Conservation (phyloP, 1,140 invertebrate genomes). For the Cydia amplana region DNA sequence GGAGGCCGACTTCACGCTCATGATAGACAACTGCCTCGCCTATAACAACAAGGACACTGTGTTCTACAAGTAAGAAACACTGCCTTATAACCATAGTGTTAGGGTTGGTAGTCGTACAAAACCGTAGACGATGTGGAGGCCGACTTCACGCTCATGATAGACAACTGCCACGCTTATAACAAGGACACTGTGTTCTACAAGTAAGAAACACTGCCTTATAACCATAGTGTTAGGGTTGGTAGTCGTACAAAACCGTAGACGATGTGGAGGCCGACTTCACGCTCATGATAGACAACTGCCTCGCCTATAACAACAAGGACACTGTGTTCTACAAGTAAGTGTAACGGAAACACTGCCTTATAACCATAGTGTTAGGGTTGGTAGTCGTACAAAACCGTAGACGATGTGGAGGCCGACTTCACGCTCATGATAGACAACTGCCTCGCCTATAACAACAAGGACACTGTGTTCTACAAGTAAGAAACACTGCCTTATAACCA, state of each 20-base stretch:
- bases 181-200: slow-evolving; percentile 93
- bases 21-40: slow-evolving; percentile 96
- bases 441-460: slow-evolving; percentile 96
- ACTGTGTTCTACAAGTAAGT: slow-evolving; percentile 88
- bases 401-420: slow-evolving; percentile 93
- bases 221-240: too few species aligned
- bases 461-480: slow-evolving; percentile 89
- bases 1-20: slow-evolving; percentile 94
- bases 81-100: too few species aligned
- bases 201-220: too few species aligned
- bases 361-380: too few species aligned
- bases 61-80: slow-evolving; percentile 84
- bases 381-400: slow-evolving; percentile 89
- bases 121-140: slow-evolving; percentile 89
- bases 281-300: slow-evolving; percentile 96
- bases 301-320: slow-evolving; percentile 96
- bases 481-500: too few species aligned
- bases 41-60: slow-evolving; percentile 97
- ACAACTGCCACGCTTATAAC: slow-evolving; percentile 97
- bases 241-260: slow-evolving; percentile 89
- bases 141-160: slow-evolving; percentile 97
- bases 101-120: too few species aligned
- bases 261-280: slow-evolving; percentile 94
- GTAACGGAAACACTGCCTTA: too few species aligned
- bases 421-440: slow-evolving; percentile 97